phyloP scores from a whole-genome alignment of 2,113 vertebrate genomes.

The Motacilla alba region DNA sequence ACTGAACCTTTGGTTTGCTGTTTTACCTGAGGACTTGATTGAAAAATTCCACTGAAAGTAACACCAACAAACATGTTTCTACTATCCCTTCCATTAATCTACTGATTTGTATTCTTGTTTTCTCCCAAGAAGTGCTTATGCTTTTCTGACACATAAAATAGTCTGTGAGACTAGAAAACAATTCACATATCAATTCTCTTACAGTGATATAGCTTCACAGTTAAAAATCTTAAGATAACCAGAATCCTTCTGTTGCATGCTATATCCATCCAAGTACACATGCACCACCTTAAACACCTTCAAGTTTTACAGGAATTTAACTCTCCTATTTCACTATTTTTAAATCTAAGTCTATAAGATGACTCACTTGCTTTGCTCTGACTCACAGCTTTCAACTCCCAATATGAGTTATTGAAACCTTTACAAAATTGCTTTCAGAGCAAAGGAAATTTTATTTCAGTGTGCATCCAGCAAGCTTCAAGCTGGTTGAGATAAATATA shows the following conservation, averaged over 20 bases:
- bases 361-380: background rate
- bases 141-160: background rate
- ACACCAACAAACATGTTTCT: background rate
- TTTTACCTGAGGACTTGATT: background rate
- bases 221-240: background rate
- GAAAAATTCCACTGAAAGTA: background rate
- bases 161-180: background rate
- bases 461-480: background rate
- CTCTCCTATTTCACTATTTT: background rate
- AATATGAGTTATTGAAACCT: background rate
- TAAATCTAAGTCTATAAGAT: background rate
- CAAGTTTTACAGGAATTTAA: background rate
- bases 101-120: background rate
- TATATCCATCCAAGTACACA: background rate
- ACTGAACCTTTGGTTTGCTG: background rate
- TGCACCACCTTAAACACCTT: background rate
- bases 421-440: background rate
- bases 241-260: background rate
- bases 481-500: background rate
- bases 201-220: background rate
- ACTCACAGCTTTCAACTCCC: slow-evolving; percentile 23
- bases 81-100: background rate
- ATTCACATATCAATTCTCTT: background rate
- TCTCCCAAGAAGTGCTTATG: background rate
- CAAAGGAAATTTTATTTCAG: slow-evolving; percentile 6